phyloP scores from a whole-genome alignment of 2,888 invertebrate genomes.

The Stratiomys singularior region DNA sequence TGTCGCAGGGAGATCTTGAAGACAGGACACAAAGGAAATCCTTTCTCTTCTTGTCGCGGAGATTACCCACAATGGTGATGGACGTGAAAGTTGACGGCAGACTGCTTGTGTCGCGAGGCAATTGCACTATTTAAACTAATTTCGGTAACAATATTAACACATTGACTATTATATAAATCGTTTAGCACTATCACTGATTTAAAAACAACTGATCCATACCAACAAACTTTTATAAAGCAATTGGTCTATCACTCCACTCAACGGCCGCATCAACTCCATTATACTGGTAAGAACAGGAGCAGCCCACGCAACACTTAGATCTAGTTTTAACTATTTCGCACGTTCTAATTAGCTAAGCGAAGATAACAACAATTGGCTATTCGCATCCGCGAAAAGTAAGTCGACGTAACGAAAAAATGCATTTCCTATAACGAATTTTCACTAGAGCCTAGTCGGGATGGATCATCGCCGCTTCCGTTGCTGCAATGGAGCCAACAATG shows the following conservation, averaged over 20 bases:
- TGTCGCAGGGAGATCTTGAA: constrained; percentile 5
- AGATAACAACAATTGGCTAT: neutral
- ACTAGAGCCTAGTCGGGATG: neutral
- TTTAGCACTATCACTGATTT: neutral
- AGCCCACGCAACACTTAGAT: constrained; percentile 1
- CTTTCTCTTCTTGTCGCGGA: neutral
- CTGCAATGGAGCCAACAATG: neutral
- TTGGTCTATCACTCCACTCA: neutral
- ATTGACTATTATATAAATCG: neutral
- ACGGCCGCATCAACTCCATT: constrained; percentile 1
- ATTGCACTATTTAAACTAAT: neutral
- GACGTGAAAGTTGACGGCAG: neutral
- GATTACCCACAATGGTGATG: neutral
- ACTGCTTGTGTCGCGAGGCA: too few species aligned
- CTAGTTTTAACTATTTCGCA: neutral
- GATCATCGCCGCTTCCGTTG: neutral
- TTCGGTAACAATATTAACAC: neutral
- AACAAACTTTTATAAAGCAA: neutral
- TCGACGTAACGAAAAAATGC: neutral
- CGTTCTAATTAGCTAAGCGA: constrained; percentile 5
- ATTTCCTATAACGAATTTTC: constrained; percentile 11
- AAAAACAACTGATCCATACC: constrained; percentile 13
- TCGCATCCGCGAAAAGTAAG: neutral
- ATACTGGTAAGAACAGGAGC: neutral
- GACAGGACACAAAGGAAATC: neutral